Base-by-base conservation (phyloP, 2,113 vertebrate species). In the Ciconia boyciana region DNA sequence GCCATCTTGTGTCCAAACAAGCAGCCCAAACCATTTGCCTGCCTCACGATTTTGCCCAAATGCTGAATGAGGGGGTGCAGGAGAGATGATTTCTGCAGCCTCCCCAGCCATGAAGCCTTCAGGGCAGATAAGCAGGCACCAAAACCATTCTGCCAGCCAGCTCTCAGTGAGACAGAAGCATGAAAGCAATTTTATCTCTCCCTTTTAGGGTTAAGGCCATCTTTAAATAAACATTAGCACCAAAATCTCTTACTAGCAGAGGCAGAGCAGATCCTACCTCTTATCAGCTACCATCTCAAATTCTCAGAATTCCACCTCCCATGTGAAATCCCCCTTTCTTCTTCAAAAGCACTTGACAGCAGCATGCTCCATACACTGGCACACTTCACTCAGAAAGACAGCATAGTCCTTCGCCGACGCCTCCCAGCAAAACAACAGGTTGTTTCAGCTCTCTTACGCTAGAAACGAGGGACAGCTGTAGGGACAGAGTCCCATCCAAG, bases 181-280 rank as follows among this genome's bases (percentile, higher is more conserved):
- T 10, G 41, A 96, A 91, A 93, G 58, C 55, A 72, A 70, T 83
- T 94, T 89, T 84, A 24, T 77, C 91, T 79, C 61, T 94, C 66
- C 29, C 51, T 90, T 76, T 70, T 39, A 60, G 82, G 82, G 82
- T 51, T 79, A 93, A 83, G 76, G 83, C 39, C 89, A 89, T 72
- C 64, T 88, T 91, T 91, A 95, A 93, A 87, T n/a, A 94, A 92
- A 89, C 69, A 79, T 41, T 15, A 94, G 71, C 75, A 91, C 62
- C 75, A 87, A 93, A 89, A 89, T 11, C 46, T 76, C 62, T 71
- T 93, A 57, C 58, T 51, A 83, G 41, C 52, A 89, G 89, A 87
- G 74, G 80, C 80, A 84, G 48, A 79, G 44, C 89, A 94, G 83
- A 89, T 19, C 44, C 61, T 48, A 62, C 62, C 55, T 90, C 92